These are phyloP conservation scores for Cydia splendana DNA, from an alignment of 1,140 invertebrate species.

Conservation along the genomic window DNA sequence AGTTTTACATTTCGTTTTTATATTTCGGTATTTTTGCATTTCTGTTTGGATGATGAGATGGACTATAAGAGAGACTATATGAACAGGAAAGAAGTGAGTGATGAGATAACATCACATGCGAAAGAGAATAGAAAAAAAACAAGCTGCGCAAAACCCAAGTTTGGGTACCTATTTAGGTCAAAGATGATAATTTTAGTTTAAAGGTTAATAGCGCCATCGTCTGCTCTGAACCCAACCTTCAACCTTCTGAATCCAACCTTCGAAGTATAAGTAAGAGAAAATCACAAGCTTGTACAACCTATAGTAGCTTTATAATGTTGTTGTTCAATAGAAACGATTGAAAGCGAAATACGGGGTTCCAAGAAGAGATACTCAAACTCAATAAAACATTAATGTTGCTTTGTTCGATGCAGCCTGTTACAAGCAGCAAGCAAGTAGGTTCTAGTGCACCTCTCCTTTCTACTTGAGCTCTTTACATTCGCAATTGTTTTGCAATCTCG, in stretches of 20 bases:
- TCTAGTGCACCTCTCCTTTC: slow-evolving; percentile 11
- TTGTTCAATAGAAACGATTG: not conserved
- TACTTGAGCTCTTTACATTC: not conserved
- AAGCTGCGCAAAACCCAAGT: too few species aligned
- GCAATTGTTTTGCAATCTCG: not conserved
- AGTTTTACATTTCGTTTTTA: too few species aligned
- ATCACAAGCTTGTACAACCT: not conserved
- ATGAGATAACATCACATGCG: too few species aligned
- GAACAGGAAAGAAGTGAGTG: too few species aligned
- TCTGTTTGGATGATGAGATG: too few species aligned
- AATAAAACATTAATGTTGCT: not conserved
- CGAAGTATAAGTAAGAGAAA: not conserved
- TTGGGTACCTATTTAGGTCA: too few species aligned
- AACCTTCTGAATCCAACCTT: too few species aligned
- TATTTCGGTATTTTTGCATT: too few species aligned
- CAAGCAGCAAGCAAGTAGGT: not conserved
- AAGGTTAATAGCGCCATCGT: not conserved
- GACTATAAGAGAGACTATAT: too few species aligned
- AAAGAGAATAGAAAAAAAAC: too few species aligned
- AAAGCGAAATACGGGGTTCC: not conserved
- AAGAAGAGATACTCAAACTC: not conserved
- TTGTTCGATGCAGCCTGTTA: slow-evolving; percentile 10
- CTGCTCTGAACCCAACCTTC: too few species aligned
- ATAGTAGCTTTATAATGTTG: not conserved
- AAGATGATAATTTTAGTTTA: not conserved